phyloP scores from a whole-genome alignment of 1,140 invertebrate species.

The Zeugodacus cucurbitae region DNA sequence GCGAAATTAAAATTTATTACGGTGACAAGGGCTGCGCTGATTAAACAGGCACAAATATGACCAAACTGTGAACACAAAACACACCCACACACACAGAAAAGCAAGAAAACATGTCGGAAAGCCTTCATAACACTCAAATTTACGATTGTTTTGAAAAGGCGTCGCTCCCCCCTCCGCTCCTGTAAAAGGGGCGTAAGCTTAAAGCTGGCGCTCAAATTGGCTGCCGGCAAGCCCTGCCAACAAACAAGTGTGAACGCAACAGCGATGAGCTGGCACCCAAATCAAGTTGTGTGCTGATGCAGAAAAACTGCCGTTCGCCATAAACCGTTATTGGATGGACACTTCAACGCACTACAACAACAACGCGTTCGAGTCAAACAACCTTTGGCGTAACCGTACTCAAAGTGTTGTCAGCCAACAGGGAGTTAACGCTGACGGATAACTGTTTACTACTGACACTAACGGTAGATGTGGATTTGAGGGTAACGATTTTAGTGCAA shows the following conservation, averaged over 20 bases:
- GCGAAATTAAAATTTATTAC: conserved; percentile 32
- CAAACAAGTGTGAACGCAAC: not conserved
- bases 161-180: not conserved
- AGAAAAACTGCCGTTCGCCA: conserved; percentile 11
- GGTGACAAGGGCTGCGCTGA: not conserved
- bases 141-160: not conserved
- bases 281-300: not conserved
- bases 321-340: not conserved
- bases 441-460: not conserved
- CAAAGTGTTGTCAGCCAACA: not conserved
- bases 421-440: not conserved
- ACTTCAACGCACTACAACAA: not conserved
- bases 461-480: not conserved
- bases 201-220: not conserved
- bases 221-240: not conserved
- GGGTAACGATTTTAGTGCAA: not conserved
- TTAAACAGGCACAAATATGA: conserved; percentile 17
- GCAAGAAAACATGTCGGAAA: not conserved
- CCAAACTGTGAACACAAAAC: not conserved
- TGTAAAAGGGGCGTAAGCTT: not conserved
- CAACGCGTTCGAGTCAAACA: not conserved
- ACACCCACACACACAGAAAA: not conserved
- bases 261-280: not conserved
- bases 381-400: not conserved
- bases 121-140: conserved; percentile 30